A percentile compares a stretch with the other conserved stretches of the same genome.
Conservation (phyloP, 2,888 invertebrate genomes). For the Masnerella sp. region DNA sequence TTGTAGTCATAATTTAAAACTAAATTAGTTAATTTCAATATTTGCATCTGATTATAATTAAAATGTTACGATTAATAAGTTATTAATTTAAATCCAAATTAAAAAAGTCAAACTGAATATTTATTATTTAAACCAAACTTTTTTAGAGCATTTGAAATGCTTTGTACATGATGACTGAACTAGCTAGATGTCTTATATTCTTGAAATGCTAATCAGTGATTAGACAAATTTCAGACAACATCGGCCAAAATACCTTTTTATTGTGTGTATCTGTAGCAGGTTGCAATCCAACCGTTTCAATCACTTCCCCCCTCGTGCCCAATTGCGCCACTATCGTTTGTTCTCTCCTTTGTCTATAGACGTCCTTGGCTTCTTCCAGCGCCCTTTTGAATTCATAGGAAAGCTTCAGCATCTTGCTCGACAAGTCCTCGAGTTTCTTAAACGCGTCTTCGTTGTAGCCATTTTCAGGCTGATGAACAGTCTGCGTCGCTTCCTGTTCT, state of each 20-base stretch:
- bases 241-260: conserved; percentile 88
- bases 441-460: conserved; percentile 73
- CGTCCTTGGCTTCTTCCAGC: conserved; percentile 85
- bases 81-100: too few relatives aligned
- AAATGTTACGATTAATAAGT: too few relatives aligned
- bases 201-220: neutral
- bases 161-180: too few relatives aligned
- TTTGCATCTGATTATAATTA: too few relatives aligned
- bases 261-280: conserved; percentile 83
- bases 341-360: conserved; percentile 79
- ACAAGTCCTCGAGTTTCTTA: conserved; percentile 83
- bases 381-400: conserved; percentile 85
- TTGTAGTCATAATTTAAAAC: too few relatives aligned
- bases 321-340: conserved; percentile 78
- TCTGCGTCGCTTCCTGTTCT: conserved; percentile 70
- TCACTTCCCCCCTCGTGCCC: conserved; percentile 76
- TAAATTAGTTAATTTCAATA: too few relatives aligned
- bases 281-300: conserved; percentile 80
- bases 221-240: conserved; percentile 1
- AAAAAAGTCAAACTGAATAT: too few relatives aligned
- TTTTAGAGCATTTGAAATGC: too few relatives aligned
- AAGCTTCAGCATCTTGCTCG: conserved; percentile 83
- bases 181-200: too few relatives aligned
- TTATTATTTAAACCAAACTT: too few relatives aligned
- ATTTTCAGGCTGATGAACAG: conserved; percentile 69